These are phyloP conservation scores for Amblyopsis rosae DNA, from an alignment of 2,113 vertebrate genomes.

Conservation along the genomic window DNA sequence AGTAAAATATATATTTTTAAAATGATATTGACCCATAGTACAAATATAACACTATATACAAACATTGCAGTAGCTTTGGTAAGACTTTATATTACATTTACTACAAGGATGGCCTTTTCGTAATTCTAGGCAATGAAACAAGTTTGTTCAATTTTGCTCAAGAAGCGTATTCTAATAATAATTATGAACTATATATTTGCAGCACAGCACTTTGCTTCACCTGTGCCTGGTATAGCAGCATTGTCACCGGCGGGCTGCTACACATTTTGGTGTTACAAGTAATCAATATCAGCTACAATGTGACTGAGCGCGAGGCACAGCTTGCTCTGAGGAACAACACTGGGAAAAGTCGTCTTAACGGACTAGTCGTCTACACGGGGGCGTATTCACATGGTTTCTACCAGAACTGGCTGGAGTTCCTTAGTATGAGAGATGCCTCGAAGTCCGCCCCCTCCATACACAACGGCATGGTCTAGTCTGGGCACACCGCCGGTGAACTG, in stretches of 20 bases:
- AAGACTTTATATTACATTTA: too few relatives aligned
- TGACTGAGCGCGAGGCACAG: slow-evolving; percentile 92
- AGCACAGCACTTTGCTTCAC: slow-evolving; percentile 95
- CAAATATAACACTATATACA: too few relatives aligned
- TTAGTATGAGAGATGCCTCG: slow-evolving; percentile 76
- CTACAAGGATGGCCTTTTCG: too few relatives aligned
- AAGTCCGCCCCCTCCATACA: slow-evolving; percentile 54
- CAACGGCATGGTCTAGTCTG: slow-evolving; percentile 78
- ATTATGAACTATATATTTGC: slow-evolving; percentile 20
- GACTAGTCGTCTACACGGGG: slow-evolving; percentile 86
- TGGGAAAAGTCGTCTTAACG: slow-evolving; percentile 81
- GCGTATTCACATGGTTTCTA: slow-evolving; percentile 85
- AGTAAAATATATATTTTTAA: too few relatives aligned
- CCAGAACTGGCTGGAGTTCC: slow-evolving; percentile 91
- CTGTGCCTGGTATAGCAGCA: slow-evolving; percentile 93
- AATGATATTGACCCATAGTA: too few relatives aligned
- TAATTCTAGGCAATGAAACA: too few relatives aligned
- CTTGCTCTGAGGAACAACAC: slow-evolving; percentile 87
- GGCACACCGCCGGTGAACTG: not conserved
- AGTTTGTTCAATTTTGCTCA: too few relatives aligned
- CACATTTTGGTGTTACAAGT: slow-evolving; percentile 89
- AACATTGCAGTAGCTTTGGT: too few relatives aligned
- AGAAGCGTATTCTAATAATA: not conserved
- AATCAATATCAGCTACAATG: slow-evolving; percentile 93
- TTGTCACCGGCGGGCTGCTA: slow-evolving; percentile 86